These are phyloP conservation scores for Hecatera dysodea DNA, from an alignment of 2,888 invertebrate genomes.

Conservation along the genomic window DNA sequence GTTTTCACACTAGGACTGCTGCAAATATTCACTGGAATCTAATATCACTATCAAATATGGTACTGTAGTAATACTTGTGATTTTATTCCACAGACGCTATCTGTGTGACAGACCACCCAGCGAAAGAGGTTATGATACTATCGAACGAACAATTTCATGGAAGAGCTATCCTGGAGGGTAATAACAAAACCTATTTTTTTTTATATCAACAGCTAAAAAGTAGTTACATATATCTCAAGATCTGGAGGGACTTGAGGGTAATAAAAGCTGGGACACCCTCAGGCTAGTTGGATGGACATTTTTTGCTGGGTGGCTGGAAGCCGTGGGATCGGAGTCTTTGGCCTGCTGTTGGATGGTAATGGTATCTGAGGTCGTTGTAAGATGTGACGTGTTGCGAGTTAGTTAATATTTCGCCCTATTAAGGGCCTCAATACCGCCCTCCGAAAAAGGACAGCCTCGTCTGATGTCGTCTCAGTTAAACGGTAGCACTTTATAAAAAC, in stretches of 20 bases:
- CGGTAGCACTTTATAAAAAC: neutral
- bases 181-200: neutral
- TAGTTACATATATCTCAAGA: neutral
- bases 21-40: no score
- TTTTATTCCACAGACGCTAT: slow-evolving; percentile 21
- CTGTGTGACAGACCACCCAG: slow-evolving; percentile 38
- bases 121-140: slow-evolving; percentile 43
- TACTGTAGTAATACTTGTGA: neutral
- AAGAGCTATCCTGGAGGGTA: slow-evolving; percentile 28
- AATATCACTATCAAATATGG: no score
- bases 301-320: neutral
- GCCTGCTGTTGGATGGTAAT: neutral
- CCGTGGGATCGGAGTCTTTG: neutral
- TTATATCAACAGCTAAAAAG: neutral
- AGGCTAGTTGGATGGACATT: neutral
- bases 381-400: neutral
- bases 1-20: no score
- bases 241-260: neutral
- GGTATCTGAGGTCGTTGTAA: neutral
- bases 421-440: neutral
- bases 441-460: neutral
- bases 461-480: neutral
- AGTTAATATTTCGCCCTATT: neutral
- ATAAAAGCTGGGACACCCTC: neutral
- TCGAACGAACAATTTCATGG: slow-evolving; percentile 59